Base-by-base conservation (phyloP, 2,113 vertebrate species). In the Phaetusa simplex region DNA sequence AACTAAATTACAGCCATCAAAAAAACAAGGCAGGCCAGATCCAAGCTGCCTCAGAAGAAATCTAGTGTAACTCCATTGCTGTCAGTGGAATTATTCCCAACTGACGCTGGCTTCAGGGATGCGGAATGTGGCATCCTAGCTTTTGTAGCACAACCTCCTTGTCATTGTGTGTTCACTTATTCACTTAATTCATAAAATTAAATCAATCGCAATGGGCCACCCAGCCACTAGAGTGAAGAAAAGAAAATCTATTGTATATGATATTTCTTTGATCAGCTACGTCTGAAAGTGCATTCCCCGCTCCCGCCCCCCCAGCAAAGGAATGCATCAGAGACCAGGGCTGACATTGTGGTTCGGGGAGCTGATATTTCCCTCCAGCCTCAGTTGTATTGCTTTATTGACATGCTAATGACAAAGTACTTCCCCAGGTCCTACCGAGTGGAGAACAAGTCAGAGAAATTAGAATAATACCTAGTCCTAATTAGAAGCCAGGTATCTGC, bases 321-420 rank as follows among this genome's bases (percentile, higher is more conserved):
- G 79, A 95, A 95, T 95, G 91, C 95, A 84, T 79, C 85, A 82
- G 95, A 95, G 94, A 91, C 76, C 21, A 1, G 65, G 71, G 38
- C 86, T 95, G 85, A 92, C 92, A 90, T 9, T 49, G 92, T 69
- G 84, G 87, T 70, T 40, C 58, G 82, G 93, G 74, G 90, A 95
- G 93, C 66, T 93, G 84, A 22, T 96, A 83, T 94, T 95, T 97
- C 95, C 95, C 95, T 96, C 83, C 95, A 95, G 95, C 86, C 95
- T 96, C 94, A 90, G 95, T 84, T 95, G 80, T 95, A 94, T 96
- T 82, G 82, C 91, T 97, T 97, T 97, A 97, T 97, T 95, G 96
- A 96, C 97, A 95, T 88, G 82, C 87, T 97, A 97, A 97, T 97
- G 96, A 96, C 95, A 96, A 96, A 95, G 86, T 84, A 64, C 94